These are phyloP conservation scores for Stomatorhinus ivindoensis DNA, from an alignment of 2,113 vertebrate genomes.

Conservation along the genomic window DNA sequence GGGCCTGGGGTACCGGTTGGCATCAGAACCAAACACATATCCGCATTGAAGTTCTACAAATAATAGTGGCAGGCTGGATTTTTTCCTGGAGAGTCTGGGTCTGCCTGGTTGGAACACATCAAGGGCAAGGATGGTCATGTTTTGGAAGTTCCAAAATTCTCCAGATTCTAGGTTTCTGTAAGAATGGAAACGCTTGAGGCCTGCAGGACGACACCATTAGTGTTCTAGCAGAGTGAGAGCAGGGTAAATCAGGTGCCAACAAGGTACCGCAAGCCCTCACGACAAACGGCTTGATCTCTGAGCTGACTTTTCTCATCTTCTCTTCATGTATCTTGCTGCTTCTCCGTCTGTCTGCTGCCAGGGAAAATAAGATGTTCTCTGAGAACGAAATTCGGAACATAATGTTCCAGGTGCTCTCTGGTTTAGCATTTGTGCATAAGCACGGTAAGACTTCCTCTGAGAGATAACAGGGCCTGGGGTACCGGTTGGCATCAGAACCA, in stretches of 20 bases:
- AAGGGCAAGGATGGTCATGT: background rate
- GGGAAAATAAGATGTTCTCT: conserved; percentile 65
- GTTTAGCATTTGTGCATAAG: conserved; percentile 66
- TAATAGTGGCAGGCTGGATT: background rate
- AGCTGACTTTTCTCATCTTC: conserved; percentile 13
- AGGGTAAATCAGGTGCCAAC: background rate
- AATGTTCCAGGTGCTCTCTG: conserved; percentile 44
- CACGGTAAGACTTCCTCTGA: conserved; percentile 49
- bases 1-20: conserved; percentile 14
- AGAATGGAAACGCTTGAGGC: background rate
- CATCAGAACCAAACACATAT: background rate
- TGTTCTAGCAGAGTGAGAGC: background rate
- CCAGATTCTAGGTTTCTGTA: background rate
- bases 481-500: background rate
- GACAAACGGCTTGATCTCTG: background rate
- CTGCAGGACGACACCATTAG: background rate
- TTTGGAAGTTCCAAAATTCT: background rate
- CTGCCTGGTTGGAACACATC: background rate
- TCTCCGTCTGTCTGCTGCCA: conserved; percentile 34
- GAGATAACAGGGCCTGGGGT: conserved; percentile 16
- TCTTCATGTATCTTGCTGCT: conserved; percentile 8
- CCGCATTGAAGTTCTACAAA: background rate
- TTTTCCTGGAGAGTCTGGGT: background rate
- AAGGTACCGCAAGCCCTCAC: background rate
- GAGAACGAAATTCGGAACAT: conserved; percentile 44